Evolutionary conservation across 1,140 invertebrate species (phyloP).

Genomic region (Euglossa dilemma): DNA sequence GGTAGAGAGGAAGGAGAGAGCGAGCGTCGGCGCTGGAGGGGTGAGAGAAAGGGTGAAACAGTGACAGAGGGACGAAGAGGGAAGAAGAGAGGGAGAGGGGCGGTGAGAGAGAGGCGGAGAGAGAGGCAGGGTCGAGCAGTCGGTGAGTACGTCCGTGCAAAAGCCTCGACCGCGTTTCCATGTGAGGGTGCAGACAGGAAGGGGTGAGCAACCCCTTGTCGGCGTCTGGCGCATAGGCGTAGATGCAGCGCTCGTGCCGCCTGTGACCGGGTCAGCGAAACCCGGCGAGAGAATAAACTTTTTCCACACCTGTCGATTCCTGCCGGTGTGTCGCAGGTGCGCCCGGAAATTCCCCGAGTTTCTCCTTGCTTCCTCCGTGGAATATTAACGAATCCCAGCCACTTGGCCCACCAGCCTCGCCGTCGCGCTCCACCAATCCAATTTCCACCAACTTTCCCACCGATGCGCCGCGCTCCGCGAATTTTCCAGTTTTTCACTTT

Average conservation of each 20-base stretch:
- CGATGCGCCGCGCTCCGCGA: too few species aligned
- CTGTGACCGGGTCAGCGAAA: conserved; percentile 75
- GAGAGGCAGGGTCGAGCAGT: conserved; percentile 41
- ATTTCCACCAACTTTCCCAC: background rate
- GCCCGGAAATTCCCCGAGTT: conserved; percentile 9
- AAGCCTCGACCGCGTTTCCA: conserved; percentile 71
- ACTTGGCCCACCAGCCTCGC: background rate
- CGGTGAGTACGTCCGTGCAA: conserved; percentile 60
- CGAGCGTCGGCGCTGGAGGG: background rate
- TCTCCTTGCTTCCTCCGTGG: background rate
- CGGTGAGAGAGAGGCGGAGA: conserved; percentile 56
- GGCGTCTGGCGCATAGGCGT: conserved; percentile 78
- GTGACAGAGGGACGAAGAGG: background rate
- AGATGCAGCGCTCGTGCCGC: conserved; percentile 60
- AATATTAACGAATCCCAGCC: conserved; percentile 5
- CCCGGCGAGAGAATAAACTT: conserved; percentile 60
- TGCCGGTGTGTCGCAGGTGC: conserved; percentile 41
- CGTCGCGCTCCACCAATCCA: background rate
- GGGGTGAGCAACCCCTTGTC: conserved; percentile 77
- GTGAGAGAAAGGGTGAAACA: conserved; percentile 10
- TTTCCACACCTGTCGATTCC: conserved; percentile 70
- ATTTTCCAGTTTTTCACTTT: too few species aligned
- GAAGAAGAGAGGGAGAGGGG: background rate
- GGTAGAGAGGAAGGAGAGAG: background rate
- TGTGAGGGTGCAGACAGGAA: conserved; percentile 79